A percentile compares a stretch with the other conserved stretches of the same genome.
These are phyloP conservation scores for Malaclemys terrapin DNA, from an alignment of 2,113 vertebrate species.

Conservation along the genomic window DNA sequence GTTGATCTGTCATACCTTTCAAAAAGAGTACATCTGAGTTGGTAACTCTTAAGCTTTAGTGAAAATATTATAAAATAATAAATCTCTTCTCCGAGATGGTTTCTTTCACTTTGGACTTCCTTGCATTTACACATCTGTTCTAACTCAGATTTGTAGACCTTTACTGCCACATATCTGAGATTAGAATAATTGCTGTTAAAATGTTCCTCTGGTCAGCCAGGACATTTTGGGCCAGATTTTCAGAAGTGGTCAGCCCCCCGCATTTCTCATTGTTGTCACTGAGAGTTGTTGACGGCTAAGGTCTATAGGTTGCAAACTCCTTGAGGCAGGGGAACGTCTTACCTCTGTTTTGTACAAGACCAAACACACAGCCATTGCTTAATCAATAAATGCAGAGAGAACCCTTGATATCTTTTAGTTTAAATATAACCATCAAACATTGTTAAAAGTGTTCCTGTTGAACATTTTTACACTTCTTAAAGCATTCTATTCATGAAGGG, in stretches of 20 bases:
- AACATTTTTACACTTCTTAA: neutral
- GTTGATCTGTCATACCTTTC: conserved; percentile 5
- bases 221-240: neutral
- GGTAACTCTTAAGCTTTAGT: neutral
- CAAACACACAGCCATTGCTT: neutral
- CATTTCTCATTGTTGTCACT: neutral
- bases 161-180: neutral
- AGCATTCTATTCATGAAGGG: neutral
- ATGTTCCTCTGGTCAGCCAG: neutral
- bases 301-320: neutral
- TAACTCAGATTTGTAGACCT: neutral
- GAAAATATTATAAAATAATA: neutral
- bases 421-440: neutral
- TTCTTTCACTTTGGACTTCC: conserved; percentile 14
- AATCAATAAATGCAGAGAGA: neutral
- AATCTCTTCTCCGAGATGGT: neutral
- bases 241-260: neutral
- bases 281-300: neutral
- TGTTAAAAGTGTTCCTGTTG: neutral
- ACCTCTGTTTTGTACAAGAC: neutral
- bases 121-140: neutral
- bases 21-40: neutral
- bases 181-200: neutral
- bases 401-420: neutral
- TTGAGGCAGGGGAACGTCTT: neutral